phyloP scores from a whole-genome alignment of 2,888 invertebrate species.

The Caprella mutica region DNA sequence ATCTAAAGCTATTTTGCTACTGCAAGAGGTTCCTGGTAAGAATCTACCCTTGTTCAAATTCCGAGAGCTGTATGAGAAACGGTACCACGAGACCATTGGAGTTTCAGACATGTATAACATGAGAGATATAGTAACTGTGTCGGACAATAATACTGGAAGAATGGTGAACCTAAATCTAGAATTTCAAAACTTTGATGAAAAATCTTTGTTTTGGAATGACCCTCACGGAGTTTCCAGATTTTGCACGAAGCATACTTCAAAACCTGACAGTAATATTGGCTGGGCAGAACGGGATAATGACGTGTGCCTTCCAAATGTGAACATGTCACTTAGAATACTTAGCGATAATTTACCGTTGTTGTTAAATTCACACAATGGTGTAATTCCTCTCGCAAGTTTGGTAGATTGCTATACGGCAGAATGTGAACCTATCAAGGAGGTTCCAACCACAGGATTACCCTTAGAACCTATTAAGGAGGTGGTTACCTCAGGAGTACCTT shows the following conservation, averaged over 20 bases:
- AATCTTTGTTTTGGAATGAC: no score
- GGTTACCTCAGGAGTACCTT: no score
- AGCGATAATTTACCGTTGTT: conserved; percentile 54
- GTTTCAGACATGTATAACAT: conserved; percentile 51
- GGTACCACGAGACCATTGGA: conserved; percentile 57
- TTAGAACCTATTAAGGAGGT: no score
- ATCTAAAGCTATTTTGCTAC: conserved; percentile 58
- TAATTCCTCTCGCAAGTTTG: conserved; percentile 61
- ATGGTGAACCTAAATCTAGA: conserved; percentile 58
- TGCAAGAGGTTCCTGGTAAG: conserved; percentile 62
- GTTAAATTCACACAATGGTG: conserved; percentile 61
- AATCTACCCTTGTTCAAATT: conserved; percentile 67
- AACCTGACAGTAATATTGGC: conserved; percentile 44
- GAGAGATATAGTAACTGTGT: conserved; percentile 63
- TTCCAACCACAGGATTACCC: conserved; percentile 47
- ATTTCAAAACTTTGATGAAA: no score
- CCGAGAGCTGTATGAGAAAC: conserved; percentile 67
- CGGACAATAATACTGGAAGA: conserved; percentile 52
- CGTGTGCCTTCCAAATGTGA: conserved; percentile 50
- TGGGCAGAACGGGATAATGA: conserved; percentile 63
- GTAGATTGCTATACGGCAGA: conserved; percentile 67
- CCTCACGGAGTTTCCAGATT: conserved; percentile 35
- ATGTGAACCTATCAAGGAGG: conserved; percentile 50
- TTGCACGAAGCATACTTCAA: conserved; percentile 44
- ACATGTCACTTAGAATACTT: conserved; percentile 51